Percentiles rank a stretch among this genome's conserved stretches.
These are phyloP conservation scores for Serripes groenlandicus DNA, from an alignment of 2,888 invertebrate species.

Conservation along the genomic window DNA sequence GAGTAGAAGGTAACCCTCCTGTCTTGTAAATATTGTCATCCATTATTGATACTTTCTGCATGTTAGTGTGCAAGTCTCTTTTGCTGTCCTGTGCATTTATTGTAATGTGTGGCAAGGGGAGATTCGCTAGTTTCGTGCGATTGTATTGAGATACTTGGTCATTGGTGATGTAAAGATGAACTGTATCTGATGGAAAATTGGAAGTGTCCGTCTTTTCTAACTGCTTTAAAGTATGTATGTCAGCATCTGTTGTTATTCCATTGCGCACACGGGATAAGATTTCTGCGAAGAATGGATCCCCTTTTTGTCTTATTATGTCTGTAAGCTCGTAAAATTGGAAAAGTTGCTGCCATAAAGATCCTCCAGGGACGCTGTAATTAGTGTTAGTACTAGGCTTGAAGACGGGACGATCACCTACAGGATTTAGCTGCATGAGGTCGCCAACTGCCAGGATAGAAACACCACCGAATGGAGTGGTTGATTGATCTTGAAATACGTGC, in stretches of 20 bases:
- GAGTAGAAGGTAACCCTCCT: constrained; percentile 2
- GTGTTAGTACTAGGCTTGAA: constrained; percentile 10
- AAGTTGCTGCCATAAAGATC: too few relatives aligned
- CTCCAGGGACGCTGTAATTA: too few relatives aligned
- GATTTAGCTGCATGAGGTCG: constrained; percentile 9
- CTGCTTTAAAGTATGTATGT: constrained; percentile 27
- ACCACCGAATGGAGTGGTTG: constrained; percentile 1
- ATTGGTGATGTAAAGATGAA: constrained; percentile 10
- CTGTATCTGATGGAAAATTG: not conserved
- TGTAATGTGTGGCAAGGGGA: not conserved
- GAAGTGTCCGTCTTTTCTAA: not conserved
- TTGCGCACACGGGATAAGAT: constrained; percentile 30
- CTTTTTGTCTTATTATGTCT: constrained; percentile 50
- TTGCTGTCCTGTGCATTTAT: constrained; percentile 9
- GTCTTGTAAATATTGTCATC: not conserved
- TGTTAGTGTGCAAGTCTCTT: constrained; percentile 8
- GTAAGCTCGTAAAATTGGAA: constrained; percentile 50
- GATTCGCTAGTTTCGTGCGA: not conserved
- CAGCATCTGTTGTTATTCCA: constrained; percentile 33
- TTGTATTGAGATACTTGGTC: not conserved
- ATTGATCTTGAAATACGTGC: constrained; percentile 29
- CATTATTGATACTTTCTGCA: not conserved
- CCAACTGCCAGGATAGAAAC: not conserved
- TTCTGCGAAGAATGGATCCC: constrained; percentile 52
- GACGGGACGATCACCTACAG: constrained; percentile 36